A percentile compares a stretch with the other conserved stretches of the same genome.
phyloP scores from a whole-genome alignment of 1,140 invertebrate species.

The Drosophila lowei region DNA sequence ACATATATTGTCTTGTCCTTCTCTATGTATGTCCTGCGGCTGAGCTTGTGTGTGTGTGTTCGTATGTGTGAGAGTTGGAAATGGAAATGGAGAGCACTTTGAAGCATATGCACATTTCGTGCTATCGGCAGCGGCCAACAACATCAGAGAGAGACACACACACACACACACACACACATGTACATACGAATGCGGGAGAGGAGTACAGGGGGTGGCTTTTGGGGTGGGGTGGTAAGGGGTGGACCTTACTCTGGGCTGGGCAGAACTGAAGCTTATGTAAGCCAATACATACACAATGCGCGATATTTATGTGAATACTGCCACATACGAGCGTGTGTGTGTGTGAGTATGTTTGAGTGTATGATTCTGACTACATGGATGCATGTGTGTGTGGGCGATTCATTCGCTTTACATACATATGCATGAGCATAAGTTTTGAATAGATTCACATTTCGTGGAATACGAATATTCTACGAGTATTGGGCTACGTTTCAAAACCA shows the following conservation, averaged over 20 bases:
- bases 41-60: conserved; percentile 25
- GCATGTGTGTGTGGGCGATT: conserved; percentile 33
- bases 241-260: conserved; percentile 39
- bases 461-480: conserved; percentile 19
- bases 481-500: background rate
- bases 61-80: conserved; percentile 24
- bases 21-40: conserved; percentile 52
- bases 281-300: conserved; percentile 76
- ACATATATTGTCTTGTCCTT: conserved; percentile 48
- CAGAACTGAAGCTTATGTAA: conserved; percentile 74
- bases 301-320: conserved; percentile 64
- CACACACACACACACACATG: conserved; percentile 1
- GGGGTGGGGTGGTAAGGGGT: conserved; percentile 14
- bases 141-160: conserved; percentile 39
- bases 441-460: conserved; percentile 9
- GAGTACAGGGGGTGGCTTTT: conserved; percentile 9
- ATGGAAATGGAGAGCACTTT: conserved; percentile 65
- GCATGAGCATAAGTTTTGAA: conserved; percentile 3
- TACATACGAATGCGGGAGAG: background rate
- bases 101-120: conserved; percentile 79
- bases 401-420: conserved; percentile 3
- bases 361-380: too few relatives aligned
- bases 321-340: conserved; percentile 9
- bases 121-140: conserved; percentile 66
- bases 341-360: background rate